These are phyloP conservation scores for Agrochola lota DNA, from an alignment of 2,888 invertebrate genomes.

Conservation along the genomic window DNA sequence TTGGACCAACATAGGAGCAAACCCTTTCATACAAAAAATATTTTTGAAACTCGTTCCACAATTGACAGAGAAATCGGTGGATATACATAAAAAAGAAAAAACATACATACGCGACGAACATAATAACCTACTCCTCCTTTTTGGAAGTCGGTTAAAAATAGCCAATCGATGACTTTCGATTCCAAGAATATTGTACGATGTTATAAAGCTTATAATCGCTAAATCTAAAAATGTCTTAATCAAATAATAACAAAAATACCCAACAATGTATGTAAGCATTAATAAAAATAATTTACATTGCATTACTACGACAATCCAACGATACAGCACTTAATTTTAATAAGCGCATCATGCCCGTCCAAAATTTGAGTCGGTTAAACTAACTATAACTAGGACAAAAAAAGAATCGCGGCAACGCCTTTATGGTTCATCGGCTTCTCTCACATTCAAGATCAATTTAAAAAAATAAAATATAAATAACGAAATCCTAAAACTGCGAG, in stretches of 20 bases:
- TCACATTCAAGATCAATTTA: slow-evolving; percentile 5
- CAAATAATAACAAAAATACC: neutral
- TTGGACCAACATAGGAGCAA: too few species aligned
- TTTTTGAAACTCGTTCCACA: too few species aligned
- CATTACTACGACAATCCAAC: neutral
- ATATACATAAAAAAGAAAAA: too few species aligned
- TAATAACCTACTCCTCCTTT: too few species aligned
- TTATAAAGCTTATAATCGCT: neutral
- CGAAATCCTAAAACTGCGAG: neutral
- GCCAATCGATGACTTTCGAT: neutral
- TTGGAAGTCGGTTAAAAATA: too few species aligned
- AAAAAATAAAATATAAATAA: neutral
- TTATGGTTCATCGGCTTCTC: slow-evolving; percentile 33
- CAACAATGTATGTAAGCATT: neutral
- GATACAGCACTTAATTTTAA: neutral
- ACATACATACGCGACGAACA: too few species aligned
- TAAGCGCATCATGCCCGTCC: neutral
- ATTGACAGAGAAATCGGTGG: too few species aligned
- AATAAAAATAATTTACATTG: neutral
- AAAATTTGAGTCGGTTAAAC: slow-evolving; percentile 17
- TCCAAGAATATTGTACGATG: neutral
- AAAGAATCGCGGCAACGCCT: slow-evolving; percentile 2
- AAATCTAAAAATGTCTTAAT: neutral
- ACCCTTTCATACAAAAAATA: too few species aligned
- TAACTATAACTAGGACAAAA: slow-evolving; percentile 35